Base-by-base conservation (phyloP, 2,888 invertebrate species). In the Acholoe squamosa region DNA sequence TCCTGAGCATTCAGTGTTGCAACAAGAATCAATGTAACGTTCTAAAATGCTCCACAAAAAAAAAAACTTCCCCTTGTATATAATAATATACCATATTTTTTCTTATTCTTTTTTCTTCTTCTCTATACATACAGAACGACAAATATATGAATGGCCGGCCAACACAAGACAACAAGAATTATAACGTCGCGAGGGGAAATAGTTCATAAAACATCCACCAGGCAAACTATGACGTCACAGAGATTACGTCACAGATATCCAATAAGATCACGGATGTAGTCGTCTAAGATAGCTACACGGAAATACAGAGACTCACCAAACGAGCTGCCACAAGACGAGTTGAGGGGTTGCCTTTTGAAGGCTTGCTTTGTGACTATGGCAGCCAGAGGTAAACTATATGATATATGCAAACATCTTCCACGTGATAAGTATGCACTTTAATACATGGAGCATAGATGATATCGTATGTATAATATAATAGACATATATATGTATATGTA, bases 141-240 rank as follows among this genome's bases (percentile, higher is more conserved):
- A 71, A 71, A 71, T 71, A 71, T 80, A 80, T 33, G 12, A n/a
- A 80, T 80, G 43, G 80, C 80, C 33, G 43, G 80, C 80, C 80
- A 43, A 80, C 80, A 80, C 80, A 43, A 80, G 80, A 80, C 80
- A 80, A 80, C 80, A 80, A 43, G 80, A 80, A 80, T 33, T 80
- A 80, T 80, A 80, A 80, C 80, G 80, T 34, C 80, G 80, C 80
- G 14, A 22, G 34, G 80, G 80, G 80, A 80, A 80, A 80, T 80
- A 80, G 80, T 80, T 80, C 80, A 34, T 80, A 33, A 80, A 80
- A 80, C 80, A 34, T 43, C 80, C 80, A 80, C 80, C 80, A 80
- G 80, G 80, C 80, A 43, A 80, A 80, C 43, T 80, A 80, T 80
- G 80, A 80, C 80, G 80, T 80, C 80, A 80, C 80, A 80, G 80